Base-by-base conservation (phyloP, 23 tunicate genomes). In the Styela clava region DNA sequence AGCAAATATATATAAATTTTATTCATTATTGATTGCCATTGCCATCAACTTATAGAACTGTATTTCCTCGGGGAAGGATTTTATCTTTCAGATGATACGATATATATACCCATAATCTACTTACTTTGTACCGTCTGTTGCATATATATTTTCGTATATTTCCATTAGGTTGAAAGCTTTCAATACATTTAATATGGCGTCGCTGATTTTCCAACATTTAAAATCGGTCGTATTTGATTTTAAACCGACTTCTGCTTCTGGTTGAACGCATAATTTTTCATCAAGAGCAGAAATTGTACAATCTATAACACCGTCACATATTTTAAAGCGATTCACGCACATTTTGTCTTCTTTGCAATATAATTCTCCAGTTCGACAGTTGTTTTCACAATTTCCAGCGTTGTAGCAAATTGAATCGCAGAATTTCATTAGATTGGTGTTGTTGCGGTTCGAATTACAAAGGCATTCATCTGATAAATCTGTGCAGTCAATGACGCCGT, bases 401-500 rank as follows among this genome's bases (percentile, higher is more conserved):
- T 25, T 34, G 69, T 83, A 83, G 52, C 87, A 83, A 63, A 83
- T 30, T 28, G 33, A 32, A 1, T 29, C 22, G 61, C 87, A 83
- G 18, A 83, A 25, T 35, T 26, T 12, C 36, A 33, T 70, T 70
- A 27, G 33, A 2, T 36, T 29, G 9, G 9, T 16, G 16, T 56
- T 21, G 32, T 52, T 34, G 3, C 52, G 35, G 28, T 63, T 61
- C 5, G 29, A 19, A 2, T 67, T 30, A 61, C 88, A 85, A 52
- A 85, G 32, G 78, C 88, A 85, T 78, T 85, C 88, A 29, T 85
- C 88, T 25, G 88, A 79, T 9, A 78, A 33, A 52, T 85, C 88
- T 1, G 78, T 33, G 68, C 83, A 85, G 62, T 83, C 87, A 1
- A 83, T 31, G 24, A 62, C 61, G 28, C 88, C 88, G 34, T 78